phyloP scores from a whole-genome alignment of 2,113 vertebrate species.

The Colaptes auratus region DNA sequence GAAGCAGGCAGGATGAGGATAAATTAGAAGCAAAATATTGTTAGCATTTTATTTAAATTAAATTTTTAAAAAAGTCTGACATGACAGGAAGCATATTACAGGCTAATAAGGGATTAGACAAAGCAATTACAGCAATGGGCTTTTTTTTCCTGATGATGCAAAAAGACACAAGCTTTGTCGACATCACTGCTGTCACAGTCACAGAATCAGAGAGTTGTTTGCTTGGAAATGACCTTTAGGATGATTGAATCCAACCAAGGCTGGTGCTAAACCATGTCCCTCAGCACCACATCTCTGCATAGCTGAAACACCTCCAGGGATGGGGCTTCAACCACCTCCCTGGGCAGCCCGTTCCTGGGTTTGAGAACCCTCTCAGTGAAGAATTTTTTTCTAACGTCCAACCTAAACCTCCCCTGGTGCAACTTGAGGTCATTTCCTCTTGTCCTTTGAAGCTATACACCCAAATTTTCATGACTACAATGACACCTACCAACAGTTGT shows the following conservation, averaged over 20 bases:
- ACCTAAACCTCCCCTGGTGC: too few relatives aligned
- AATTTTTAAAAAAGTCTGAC: conserved; percentile 13
- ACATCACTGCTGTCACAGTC: not conserved
- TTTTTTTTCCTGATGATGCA: not conserved
- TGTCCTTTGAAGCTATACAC: not conserved
- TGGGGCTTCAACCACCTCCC: too few relatives aligned
- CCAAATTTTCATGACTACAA: not conserved
- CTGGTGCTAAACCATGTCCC: too few relatives aligned
- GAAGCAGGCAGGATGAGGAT: conserved; percentile 7
- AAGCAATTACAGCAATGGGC: conserved; percentile 15
- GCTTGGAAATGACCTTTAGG: too few relatives aligned
- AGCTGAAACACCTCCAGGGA: too few relatives aligned
- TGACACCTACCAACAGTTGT: not conserved
- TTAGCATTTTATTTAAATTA: conserved; percentile 64
- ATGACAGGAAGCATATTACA: conserved; percentile 26
- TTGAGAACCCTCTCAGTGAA: too few relatives aligned
- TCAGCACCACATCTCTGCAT: too few relatives aligned
- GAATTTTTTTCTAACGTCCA: too few relatives aligned
- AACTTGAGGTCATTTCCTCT: too few relatives aligned
- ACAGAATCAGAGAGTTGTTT: too few relatives aligned
- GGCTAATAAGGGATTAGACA: conserved; percentile 47
- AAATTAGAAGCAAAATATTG: conserved; percentile 51
- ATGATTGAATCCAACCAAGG: too few relatives aligned
- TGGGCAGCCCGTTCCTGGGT: too few relatives aligned
- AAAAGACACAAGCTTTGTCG: not conserved